phyloP scores from a whole-genome alignment of 2,888 invertebrate species.

The Cordilura impudica region DNA sequence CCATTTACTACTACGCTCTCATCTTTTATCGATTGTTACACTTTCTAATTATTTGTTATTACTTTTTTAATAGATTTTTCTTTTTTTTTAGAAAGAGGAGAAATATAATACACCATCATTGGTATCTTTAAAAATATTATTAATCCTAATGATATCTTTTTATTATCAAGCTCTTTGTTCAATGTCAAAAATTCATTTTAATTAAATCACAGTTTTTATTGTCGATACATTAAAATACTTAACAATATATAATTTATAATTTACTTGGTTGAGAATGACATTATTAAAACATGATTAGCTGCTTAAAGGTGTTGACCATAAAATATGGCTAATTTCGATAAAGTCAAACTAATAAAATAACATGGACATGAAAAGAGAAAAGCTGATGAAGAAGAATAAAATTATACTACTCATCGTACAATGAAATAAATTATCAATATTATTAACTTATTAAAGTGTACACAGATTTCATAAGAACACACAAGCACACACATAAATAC shows the following conservation, averaged over 20 bases:
- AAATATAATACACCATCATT: too few species aligned
- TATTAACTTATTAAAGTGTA: too few species aligned
- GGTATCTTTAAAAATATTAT: constrained; percentile 14
- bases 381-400: constrained; percentile 41
- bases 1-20: too few species aligned
- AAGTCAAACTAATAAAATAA: constrained; percentile 46
- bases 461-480: too few species aligned
- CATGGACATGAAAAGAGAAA: constrained; percentile 36
- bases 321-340: constrained; percentile 55
- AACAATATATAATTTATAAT: constrained; percentile 36
- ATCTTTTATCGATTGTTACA: too few species aligned
- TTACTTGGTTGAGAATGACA: constrained; percentile 23
- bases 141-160: constrained; percentile 33
- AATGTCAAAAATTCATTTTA: constrained; percentile 31
- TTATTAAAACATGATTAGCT: constrained; percentile 27
- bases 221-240: constrained; percentile 8
- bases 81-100: too few species aligned
- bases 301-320: constrained; percentile 48
- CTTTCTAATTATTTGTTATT: too few species aligned
- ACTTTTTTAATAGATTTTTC: too few species aligned
- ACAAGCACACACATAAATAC: neutral
- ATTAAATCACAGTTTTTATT: constrained; percentile 44
- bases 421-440: constrained; percentile 74
- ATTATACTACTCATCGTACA: constrained; percentile 73
- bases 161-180: constrained; percentile 31